Conservation (phyloP, 2,888 invertebrate genomes). For the Morpho deidamia region DNA sequence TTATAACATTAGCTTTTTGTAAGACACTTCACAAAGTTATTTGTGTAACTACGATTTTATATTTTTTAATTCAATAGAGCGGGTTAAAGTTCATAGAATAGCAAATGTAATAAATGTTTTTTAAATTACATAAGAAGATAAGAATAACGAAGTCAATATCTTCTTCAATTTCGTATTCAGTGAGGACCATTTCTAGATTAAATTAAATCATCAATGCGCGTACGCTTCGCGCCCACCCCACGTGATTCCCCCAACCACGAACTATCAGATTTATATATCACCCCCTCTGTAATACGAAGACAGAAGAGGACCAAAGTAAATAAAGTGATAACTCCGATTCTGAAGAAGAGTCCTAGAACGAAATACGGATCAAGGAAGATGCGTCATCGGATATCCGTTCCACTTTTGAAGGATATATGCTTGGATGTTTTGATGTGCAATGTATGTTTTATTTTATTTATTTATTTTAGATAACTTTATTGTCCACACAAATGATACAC, state of each 20-base stretch:
- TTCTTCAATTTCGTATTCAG: too few species aligned
- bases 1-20: too few species aligned
- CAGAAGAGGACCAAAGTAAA: conserved; percentile 11
- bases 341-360: conserved; percentile 15
- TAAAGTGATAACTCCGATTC: conserved; percentile 14
- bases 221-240: conserved; percentile 61
- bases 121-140: too few species aligned
- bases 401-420: conserved; percentile 72
- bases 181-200: too few species aligned
- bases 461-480: too few species aligned
- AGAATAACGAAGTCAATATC: too few species aligned
- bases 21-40: too few species aligned
- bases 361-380: conserved; percentile 25
- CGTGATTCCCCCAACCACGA: conserved; percentile 41
- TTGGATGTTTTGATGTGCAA: conserved; percentile 75
- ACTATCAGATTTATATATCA: conserved; percentile 8
- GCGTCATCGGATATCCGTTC: conserved; percentile 59
- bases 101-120: too few species aligned
- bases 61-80: too few species aligned
- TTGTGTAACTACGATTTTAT: too few species aligned
- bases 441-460: conserved; percentile 52
- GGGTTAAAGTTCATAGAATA: too few species aligned
- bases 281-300: conserved; percentile 14
- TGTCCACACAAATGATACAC: too few species aligned
- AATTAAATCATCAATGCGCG: conserved; percentile 42